Evolutionary conservation across 1,140 invertebrate species (phyloP).

Genomic region (Trichonephila inaurata): DNA sequence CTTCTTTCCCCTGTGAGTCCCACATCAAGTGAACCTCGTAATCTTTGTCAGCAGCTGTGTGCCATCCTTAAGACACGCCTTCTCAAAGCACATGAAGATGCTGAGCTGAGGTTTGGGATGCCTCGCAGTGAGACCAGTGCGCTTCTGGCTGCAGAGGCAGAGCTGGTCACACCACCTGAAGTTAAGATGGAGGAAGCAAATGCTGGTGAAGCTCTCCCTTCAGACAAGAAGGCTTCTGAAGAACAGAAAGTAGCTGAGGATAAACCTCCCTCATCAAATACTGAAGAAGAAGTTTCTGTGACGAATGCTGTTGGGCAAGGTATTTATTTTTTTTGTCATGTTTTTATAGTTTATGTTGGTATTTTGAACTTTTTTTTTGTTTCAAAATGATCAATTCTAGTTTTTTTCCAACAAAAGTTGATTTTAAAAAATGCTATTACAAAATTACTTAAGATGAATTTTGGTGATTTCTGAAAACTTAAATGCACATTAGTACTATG

Average conservation of each 20-base stretch:
- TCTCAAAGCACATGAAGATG: slow-evolving; percentile 86
- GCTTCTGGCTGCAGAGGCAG: slow-evolving; percentile 50
- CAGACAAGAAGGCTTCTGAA: slow-evolving; percentile 27
- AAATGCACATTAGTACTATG: too few species aligned
- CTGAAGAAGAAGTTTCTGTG: neutral
- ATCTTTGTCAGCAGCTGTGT: slow-evolving; percentile 87
- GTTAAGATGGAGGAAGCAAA: slow-evolving; percentile 6
- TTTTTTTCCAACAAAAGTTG: too few species aligned
- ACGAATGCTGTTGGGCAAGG: slow-evolving; percentile 48
- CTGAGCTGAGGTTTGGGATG: slow-evolving; percentile 83
- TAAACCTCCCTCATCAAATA: neutral
- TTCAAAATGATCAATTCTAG: too few species aligned
- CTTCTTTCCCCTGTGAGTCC: slow-evolving; percentile 50
- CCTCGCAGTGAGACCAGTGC: slow-evolving; percentile 60
- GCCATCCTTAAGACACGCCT: slow-evolving; percentile 88
- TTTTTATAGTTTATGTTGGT: neutral
- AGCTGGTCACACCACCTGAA: slow-evolving; percentile 32
- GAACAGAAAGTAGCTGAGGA: slow-evolving; percentile 20
- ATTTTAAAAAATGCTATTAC: too few species aligned
- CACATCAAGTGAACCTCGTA: slow-evolving; percentile 80
- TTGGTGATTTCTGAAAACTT: too few species aligned
- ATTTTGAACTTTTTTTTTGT: too few species aligned
- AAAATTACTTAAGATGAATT: too few species aligned
- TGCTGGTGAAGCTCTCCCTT: slow-evolving; percentile 45
- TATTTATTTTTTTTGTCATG: neutral